Evolutionary conservation across 1,140 invertebrate species (phyloP), one percentile per base, ranked within the genome.

Genomic region (Macrobrachium nipponense): DNA sequence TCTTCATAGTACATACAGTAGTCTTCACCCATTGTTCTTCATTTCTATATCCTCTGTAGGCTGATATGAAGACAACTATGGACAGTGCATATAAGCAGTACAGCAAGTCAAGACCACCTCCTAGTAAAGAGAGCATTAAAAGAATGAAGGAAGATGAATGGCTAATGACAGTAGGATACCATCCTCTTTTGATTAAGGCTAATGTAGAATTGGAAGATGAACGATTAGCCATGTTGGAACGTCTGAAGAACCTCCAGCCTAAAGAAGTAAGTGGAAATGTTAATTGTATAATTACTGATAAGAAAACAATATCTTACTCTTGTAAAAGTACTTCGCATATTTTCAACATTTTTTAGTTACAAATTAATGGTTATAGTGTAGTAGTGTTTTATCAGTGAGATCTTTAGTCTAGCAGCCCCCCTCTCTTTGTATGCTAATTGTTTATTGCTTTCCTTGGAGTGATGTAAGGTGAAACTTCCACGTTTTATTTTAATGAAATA

Each of bases 71-170:
- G 86, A 94, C 95, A 84, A 96, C 97, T 0, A 95, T 95, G 87
- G 93, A 93, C 14, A 99, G 98, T 91, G 98, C 96, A 4, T 98
- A 97, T 92, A 95, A 95, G 89, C 96, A 98, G 88, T 99, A 99
- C 91, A 89, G 97, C 0, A 93, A 94, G 89, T 97, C 97, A 61
- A 92, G 98, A 84, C 96, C 96, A 58, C 93, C 94, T 5, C 96
- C 98, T 0, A 98, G 97, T 0, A 92, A 92, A 5, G 98, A 99
- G 91, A 98, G 97, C 85, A 95, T 98, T 82, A 95, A 95, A 89
- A 92, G 97, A 82, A 94, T 95, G 3, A 99, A 97, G 91, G 92
- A 94, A 73, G 90, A 61, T 36, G 78, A 87, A 11, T 61, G 23
- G 70, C 58, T 87, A 3, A 58, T 36, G 51, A 44, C 60, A 0